Percentiles rank a stretch among this genome's conserved stretches.
Evolutionary conservation across 1,140 invertebrate species (phyloP).

Genomic region (Ylistrum balloti): DNA sequence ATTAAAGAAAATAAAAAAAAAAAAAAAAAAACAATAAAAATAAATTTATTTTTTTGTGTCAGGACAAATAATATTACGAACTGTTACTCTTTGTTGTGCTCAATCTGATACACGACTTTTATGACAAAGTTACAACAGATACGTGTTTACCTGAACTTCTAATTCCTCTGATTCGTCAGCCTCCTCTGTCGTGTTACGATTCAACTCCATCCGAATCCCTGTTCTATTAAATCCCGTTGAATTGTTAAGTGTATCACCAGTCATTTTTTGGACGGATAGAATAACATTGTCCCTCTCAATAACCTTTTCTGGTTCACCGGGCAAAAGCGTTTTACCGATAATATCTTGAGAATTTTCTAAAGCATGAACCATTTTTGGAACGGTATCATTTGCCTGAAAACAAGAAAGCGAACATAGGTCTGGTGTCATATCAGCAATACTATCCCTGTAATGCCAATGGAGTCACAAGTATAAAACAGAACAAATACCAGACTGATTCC

Average conservation of each 20-base stretch:
- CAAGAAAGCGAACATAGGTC: no score
- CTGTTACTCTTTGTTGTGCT: no score
- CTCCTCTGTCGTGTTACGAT: conserved; percentile 11
- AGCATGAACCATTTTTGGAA: neutral
- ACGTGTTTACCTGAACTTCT: neutral
- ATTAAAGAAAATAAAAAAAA: no score
- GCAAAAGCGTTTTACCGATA: neutral
- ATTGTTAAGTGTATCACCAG: conserved; percentile 4
- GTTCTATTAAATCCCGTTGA: neutral
- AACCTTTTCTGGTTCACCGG: neutral
- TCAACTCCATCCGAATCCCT: neutral
- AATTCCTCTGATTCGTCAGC: neutral
- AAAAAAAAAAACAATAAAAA: no score
- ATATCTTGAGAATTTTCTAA: conserved; percentile 1
- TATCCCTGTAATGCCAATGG: no score
- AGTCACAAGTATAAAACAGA: no score
- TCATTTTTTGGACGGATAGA: neutral
- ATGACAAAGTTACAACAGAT: no score
- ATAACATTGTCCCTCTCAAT: neutral
- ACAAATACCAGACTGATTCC: no score
- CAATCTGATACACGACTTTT: no score
- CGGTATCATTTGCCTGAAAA: neutral
- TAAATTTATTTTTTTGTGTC: no score
- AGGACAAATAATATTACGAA: no score
- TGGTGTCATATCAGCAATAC: no score